phyloP scores from a whole-genome alignment of 2,888 invertebrate species.

The Idaea dimidiata region DNA sequence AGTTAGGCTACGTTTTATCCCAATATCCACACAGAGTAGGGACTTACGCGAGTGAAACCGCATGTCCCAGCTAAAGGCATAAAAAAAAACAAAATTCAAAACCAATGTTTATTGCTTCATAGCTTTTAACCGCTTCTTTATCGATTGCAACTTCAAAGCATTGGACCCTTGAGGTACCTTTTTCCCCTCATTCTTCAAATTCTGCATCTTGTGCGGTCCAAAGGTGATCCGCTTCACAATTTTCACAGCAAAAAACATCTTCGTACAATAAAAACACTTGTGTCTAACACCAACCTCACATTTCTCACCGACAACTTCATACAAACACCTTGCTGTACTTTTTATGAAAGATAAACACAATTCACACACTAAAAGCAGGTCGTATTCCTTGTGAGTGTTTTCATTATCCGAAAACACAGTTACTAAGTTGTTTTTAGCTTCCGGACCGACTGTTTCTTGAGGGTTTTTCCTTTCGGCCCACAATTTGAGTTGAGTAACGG shows the following conservation, averaged over 20 bases:
- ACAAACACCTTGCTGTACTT: slow-evolving; percentile 23
- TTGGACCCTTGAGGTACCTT: slow-evolving; percentile 21
- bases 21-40: neutral
- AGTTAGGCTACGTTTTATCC: slow-evolving; percentile 2
- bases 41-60: neutral
- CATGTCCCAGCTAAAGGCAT: neutral
- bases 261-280: slow-evolving; percentile 35
- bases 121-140: slow-evolving; percentile 43
- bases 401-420: neutral
- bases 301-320: slow-evolving; percentile 25
- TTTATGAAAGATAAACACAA: slow-evolving; percentile 40
- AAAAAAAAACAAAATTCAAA: slow-evolving; percentile 9
- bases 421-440: too few relatives aligned
- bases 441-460: too few relatives aligned
- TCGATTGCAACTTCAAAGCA: slow-evolving; percentile 39
- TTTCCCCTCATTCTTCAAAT: slow-evolving; percentile 4
- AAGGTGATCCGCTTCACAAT: slow-evolving; percentile 22
- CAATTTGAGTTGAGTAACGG: neutral
- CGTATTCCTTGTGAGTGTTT: slow-evolving; percentile 5
- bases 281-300: slow-evolving; percentile 29
- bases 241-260: slow-evolving; percentile 39
- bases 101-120: slow-evolving; percentile 34
- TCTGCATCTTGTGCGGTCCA: neutral
- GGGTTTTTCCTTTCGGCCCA: too few relatives aligned
- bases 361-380: slow-evolving; percentile 34